Conservation (phyloP, 2,797 vertebrate species). For the Zenarchopterus dispar region DNA sequence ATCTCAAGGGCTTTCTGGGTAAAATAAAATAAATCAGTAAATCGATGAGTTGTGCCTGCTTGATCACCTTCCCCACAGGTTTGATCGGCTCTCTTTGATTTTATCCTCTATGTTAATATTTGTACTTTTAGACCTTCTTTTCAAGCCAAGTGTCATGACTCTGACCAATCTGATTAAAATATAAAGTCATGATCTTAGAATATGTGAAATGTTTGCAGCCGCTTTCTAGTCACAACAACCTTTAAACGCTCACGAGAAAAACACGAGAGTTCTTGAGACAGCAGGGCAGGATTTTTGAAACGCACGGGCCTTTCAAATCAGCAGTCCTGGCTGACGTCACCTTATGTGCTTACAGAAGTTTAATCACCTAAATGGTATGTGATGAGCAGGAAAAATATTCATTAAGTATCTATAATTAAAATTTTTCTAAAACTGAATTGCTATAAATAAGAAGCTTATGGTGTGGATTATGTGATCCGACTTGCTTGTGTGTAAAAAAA, state of each 20-base stretch:
- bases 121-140: too few relatives aligned
- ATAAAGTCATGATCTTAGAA: too few relatives aligned
- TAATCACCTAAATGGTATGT: background rate
- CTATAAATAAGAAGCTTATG: constrained; percentile 6
- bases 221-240: too few relatives aligned
- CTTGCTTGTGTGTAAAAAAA: constrained; percentile 1
- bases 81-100: too few relatives aligned
- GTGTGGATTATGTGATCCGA: constrained; percentile 5
- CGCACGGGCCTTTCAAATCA: background rate
- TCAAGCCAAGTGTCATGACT: too few relatives aligned
- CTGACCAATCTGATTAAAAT: too few relatives aligned
- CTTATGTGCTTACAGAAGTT: background rate
- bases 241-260: background rate
- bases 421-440: background rate
- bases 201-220: too few relatives aligned
- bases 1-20: too few relatives aligned
- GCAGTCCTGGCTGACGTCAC: background rate
- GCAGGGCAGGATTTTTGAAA: background rate
- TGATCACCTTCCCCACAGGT: too few relatives aligned
- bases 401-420: background rate
- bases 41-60: too few relatives aligned
- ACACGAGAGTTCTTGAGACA: background rate
- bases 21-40: too few relatives aligned
- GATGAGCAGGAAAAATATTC: constrained; percentile 5
- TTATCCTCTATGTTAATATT: too few relatives aligned